Base-by-base conservation (phyloP, 92 coral and sea anemone species). In the Phenganax marumi region DNA sequence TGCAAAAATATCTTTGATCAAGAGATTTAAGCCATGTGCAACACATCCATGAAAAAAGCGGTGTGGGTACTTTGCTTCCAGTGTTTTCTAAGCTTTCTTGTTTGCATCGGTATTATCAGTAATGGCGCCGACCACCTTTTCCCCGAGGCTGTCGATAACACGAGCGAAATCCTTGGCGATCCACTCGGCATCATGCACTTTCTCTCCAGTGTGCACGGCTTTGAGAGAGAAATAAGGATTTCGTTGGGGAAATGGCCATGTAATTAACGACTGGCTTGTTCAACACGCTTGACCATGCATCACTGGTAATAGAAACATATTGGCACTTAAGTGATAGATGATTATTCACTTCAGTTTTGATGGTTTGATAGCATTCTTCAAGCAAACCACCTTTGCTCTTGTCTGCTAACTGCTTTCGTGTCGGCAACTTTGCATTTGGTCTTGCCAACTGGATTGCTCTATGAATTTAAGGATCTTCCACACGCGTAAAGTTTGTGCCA, bases 161-260 rank as follows among this genome's bases (percentile, higher is more conserved):
- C 68, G 21, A n/a, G 18, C 69, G 8, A 63, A 63, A 63, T 63
- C 75, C 8, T 8, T 39, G 3, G 75, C 19, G 52, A 70, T 8
- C 75, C 75, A 70, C 2, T 70, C 54, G 7, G 76, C 76, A 49
- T 70, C 22, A 11, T 70, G 76, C 0, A 55, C 39, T 55, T 46
- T 52, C 76, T 70, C 54, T 49, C 48, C 56, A n/a, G 76, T 70
- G 48, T 70, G 76, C 25, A 39, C 76, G n/a, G 76, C 76, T 70
- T 70, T 55, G n/a, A n/a, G n/a, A n/a, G 23, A 70, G 76, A 46
- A 70, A 70, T 70, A 70, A 24, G 12, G 76, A n/a, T n/a, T n/a
- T n/a, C 12, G 76, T 49, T 12, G 56, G 76, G 56, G 18, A 39
- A 2, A 70, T 55, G 76, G 54, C 76, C 54, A 39, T 70, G 56